Base-by-base conservation (phyloP, 2,113 vertebrate genomes). In the Trogon surrucura region DNA sequence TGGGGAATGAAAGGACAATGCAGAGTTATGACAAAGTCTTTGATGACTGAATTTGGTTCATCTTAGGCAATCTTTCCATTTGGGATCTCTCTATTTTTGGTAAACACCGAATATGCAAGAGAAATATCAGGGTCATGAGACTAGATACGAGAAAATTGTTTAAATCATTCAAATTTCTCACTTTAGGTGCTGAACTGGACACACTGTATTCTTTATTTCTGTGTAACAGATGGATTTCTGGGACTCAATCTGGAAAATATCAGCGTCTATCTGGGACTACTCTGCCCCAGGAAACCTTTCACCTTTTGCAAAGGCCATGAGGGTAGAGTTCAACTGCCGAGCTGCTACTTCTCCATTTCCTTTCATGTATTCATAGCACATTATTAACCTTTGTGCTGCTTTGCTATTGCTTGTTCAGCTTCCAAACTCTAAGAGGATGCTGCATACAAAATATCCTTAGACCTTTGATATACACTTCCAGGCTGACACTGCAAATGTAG, bases 331-430 rank as follows among this genome's bases (percentile, higher is more conserved):
- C 88, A 91, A 25, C 44, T 32, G 30, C 62, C 73, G 81, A 91
- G 79, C 54, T 21, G 17, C 87, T 82, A 30, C 82, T 83, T 83
- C 71, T 89, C 47, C 34, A 61, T 57, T 80, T 74, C 58, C 50
- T 93, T 82, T 88, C 74, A 85, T 0, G 2, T 62, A 83, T 78
- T 91, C 87, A 88, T 47, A 64, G 44, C 74, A 74, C 23, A 60
- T 67, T 73, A 71, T 90, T 89, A 94, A 90, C 71, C 79, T 96
- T 92, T 79, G 48, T 16, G 6, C 65, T 64, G 41, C 44, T 89
- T 74, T 60, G 44, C 70, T 80, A 56, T 20, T 72, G n/a, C 65
- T 82, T 85, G 58, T 82, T 79, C 64, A 58, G 71, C 30, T 80
- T 91, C 77, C 73, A 93, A 16, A 82, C 72, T 87, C 62, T 80